phyloP scores from a whole-genome alignment of 2,888 invertebrate genomes.

The Rhingia campestris region DNA sequence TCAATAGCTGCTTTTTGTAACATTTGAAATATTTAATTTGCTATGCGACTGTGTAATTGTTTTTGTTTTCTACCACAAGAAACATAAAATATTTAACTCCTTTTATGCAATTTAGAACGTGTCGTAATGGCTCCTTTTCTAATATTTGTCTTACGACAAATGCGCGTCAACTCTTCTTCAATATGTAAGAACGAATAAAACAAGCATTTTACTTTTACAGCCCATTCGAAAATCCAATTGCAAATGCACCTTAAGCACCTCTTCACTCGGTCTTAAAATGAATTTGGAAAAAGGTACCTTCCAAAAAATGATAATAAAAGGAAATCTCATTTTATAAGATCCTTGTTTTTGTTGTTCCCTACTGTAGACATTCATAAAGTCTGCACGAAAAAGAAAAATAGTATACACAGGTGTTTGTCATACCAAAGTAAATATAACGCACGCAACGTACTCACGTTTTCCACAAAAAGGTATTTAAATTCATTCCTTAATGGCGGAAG shows the following conservation, averaged over 20 bases:
- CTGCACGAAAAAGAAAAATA: background rate
- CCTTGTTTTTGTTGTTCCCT: background rate
- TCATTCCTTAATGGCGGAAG: slow-evolving; percentile 25
- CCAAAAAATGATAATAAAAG: background rate
- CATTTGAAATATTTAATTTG: too few species aligned
- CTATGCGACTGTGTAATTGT: too few species aligned
- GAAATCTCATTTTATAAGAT: slow-evolving; percentile 1
- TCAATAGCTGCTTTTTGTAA: too few species aligned
- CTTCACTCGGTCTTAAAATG: background rate
- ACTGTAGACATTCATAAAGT: background rate
- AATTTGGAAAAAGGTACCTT: background rate
- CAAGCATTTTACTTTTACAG: background rate
- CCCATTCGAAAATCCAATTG: background rate
- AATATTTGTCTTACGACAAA: too few species aligned
- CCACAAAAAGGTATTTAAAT: slow-evolving; percentile 39
- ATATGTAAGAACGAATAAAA: too few species aligned
- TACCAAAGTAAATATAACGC: slow-evolving; percentile 26
- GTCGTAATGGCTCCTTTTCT: too few species aligned
- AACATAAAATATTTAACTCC: too few species aligned
- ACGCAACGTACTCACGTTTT: slow-evolving; percentile 6
- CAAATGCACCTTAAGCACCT: background rate
- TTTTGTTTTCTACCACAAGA: too few species aligned
- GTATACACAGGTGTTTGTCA: slow-evolving; percentile 25
- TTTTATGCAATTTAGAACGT: too few species aligned
- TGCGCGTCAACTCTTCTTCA: too few species aligned